phyloP scores from a whole-genome alignment of 2,797 vertebrate species.

The Pelodytes ibericus region DNA sequence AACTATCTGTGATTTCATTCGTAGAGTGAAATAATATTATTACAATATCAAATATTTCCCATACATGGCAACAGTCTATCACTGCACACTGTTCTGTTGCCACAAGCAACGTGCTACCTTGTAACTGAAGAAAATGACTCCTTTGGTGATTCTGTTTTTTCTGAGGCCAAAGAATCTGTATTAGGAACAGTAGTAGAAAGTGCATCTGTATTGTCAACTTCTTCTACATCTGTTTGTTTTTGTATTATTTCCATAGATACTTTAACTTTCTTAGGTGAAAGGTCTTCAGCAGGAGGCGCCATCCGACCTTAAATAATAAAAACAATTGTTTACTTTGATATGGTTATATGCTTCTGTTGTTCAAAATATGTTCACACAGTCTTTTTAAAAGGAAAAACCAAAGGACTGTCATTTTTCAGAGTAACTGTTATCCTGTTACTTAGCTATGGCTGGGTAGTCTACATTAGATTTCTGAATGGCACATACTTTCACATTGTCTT shows the following conservation, averaged over 20 bases:
- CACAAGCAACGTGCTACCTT: constrained; percentile 65
- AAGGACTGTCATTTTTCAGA: no score
- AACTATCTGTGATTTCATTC: no score
- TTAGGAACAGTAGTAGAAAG: constrained; percentile 83
- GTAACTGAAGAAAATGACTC: constrained; percentile 67
- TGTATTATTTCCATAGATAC: constrained; percentile 87
- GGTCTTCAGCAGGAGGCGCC: constrained; percentile 92
- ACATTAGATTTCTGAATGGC: no score
- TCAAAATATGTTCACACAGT: no score
- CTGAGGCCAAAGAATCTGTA: constrained; percentile 86
- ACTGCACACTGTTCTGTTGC: background rate
- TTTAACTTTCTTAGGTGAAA: constrained; percentile 89
- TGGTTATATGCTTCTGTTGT: no score
- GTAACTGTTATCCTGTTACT: no score
- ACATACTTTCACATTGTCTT: no score
- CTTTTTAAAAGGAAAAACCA: no score
- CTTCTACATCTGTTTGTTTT: constrained; percentile 86
- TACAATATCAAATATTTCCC: background rate
- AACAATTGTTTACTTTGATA: no score
- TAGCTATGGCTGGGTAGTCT: no score
- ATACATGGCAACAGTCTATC: background rate
- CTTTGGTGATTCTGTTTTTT: constrained; percentile 79
- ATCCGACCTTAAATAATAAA: constrained; percentile 81
- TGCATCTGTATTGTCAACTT: constrained; percentile 73
- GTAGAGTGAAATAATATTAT: background rate